Percentiles rank a stretch among this genome's conserved stretches.
Conservation (phyloP, 1,140 invertebrate species). For the Apis mellifera region DNA sequence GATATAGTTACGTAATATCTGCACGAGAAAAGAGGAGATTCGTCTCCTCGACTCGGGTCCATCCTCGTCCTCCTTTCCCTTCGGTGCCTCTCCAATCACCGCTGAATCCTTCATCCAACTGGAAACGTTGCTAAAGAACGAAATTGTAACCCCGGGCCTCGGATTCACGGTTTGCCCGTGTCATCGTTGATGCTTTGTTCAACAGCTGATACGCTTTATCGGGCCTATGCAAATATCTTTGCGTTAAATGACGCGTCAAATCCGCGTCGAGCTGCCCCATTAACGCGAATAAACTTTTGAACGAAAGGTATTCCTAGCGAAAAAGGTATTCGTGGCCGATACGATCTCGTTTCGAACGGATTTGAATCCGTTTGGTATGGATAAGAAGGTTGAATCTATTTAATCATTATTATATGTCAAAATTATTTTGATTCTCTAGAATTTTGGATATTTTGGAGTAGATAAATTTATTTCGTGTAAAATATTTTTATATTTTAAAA, state of each 20-base stretch:
- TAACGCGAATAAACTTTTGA: neutral
- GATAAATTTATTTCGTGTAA: no score
- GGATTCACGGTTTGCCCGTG: conserved; percentile 33
- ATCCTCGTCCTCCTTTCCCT: neutral
- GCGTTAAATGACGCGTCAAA: conserved; percentile 51
- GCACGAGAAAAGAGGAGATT: conserved; percentile 4
- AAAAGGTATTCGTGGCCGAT: neutral
- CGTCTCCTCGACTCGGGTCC: neutral
- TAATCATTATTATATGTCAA: no score
- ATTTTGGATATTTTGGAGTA: no score
- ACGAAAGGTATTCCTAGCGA: neutral
- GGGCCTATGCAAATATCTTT: conserved; percentile 42
- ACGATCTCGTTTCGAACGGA: neutral
- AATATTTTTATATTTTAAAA: no score
- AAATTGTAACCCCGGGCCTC: conserved; percentile 32
- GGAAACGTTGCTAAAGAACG: neutral
- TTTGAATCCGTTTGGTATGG: no score
- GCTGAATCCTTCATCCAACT: neutral
- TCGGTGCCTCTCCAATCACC: neutral
- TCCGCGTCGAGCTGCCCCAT: conserved; percentile 18
- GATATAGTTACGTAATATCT: conserved; percentile 32
- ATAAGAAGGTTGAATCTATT: no score
- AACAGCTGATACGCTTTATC: conserved; percentile 38
- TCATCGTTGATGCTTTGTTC: conserved; percentile 41
- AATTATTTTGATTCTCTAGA: no score